Base-by-base conservation (phyloP, 2,113 vertebrate species). In the Hippocampus comes region DNA sequence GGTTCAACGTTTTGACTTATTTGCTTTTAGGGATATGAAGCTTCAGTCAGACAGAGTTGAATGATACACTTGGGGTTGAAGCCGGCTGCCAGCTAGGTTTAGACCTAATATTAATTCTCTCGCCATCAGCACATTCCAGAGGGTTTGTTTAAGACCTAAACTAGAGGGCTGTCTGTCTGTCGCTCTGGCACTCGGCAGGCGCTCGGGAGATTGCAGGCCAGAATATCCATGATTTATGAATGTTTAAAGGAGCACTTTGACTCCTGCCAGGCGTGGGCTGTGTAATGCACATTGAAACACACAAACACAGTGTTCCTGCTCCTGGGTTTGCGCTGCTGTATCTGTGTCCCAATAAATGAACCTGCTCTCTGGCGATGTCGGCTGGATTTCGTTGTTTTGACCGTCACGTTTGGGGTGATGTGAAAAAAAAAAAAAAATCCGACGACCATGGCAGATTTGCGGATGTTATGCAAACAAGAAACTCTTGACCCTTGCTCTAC, bases 191-290 rank as follows among this genome's bases (percentile, higher is more conserved):
- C 88, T 82, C 89, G 70, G 85, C 88, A 87, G 84, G 88, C 86
- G 88, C 86, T 84, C 86, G 80, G 89, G 84, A 87, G 88, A 90
- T 91, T 87, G 89, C 88, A 86, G 82, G 86, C 88, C 89, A 87
- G 87, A 84, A 86, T 88, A 91, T 89, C 89, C 88, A 90, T 90
- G 89, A 91, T 91, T 91, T 91, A 91, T 91, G 89, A 88, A 91
- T 86, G 89, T 91, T 90, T 91, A 91, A 90, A 91, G 87, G 80
- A 90, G 87, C 87, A 86, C 87, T 91, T 91, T 91, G 88, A 91
- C 88, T 91, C 86, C 86, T 90, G 89, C 88, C 89, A 91, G 88
- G 89, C 87, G 77, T 77, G 84, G 86, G 88, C 85, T 85, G 86
- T 86, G 85, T 87, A 86, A 90, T 87, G 89, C 89, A 89, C 90